These are phyloP conservation scores for Salvator merianae DNA, from an alignment of 2,113 vertebrate genomes.

Conservation along the genomic window DNA sequence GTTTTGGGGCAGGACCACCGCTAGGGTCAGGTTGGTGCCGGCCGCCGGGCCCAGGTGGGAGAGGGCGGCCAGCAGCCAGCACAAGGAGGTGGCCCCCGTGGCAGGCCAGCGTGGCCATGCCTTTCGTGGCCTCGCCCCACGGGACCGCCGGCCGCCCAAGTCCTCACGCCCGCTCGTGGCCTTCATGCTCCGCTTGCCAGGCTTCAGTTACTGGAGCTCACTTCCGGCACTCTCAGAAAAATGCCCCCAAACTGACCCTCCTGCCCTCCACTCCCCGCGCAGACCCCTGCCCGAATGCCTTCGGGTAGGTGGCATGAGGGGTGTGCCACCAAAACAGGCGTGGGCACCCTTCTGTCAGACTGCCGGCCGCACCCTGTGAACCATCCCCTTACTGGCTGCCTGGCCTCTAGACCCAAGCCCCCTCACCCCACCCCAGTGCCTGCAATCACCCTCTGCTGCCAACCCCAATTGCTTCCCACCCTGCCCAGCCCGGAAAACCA, in stretches of 20 bases:
- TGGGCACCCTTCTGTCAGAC: no score
- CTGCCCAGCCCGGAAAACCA: not conserved
- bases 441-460: not conserved
- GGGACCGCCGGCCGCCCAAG: not conserved
- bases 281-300: not conserved
- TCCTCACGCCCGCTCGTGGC: conserved; percentile 25
- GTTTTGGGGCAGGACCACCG: conserved; percentile 84
- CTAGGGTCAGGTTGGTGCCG: conserved; percentile 78
- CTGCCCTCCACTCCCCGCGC: not conserved
- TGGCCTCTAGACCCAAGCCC: not conserved
- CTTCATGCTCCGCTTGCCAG: conserved; percentile 24
- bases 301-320: not conserved
- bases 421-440: not conserved
- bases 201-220: not conserved
- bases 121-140: not conserved
- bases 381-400: not conserved
- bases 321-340: not conserved
- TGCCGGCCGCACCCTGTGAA: not conserved
- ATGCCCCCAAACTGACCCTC: not conserved
- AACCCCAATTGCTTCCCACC: no score
- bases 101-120: not conserved
- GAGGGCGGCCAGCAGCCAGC: conserved; percentile 56
- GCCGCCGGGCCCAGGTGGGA: not conserved
- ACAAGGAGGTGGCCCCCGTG: not conserved
- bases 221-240: not conserved